Conservation (phyloP, 2,113 vertebrate genomes). For the Channa maculata region DNA sequence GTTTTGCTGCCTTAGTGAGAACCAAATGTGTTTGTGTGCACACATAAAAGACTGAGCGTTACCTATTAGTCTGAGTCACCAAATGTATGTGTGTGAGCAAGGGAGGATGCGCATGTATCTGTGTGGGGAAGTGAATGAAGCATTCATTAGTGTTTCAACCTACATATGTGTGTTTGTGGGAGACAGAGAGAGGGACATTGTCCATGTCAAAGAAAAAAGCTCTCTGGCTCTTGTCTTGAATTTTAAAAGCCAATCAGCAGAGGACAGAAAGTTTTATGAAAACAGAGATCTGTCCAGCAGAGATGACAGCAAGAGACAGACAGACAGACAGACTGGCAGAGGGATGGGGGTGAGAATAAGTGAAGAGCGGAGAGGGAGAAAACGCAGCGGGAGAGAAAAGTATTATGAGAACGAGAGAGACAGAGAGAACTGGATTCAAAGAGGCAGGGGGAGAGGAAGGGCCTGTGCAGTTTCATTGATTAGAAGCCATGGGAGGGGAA, state of each 20-base stretch:
- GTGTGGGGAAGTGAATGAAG: constrained; percentile 8
- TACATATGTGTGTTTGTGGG: constrained; percentile 19
- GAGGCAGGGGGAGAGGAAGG: constrained; percentile 64
- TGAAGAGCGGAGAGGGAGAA: constrained; percentile 34
- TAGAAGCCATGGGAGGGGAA: constrained; percentile 62
- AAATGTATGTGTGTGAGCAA: constrained; percentile 7
- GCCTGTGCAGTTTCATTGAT: constrained; percentile 76
- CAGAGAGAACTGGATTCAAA: constrained; percentile 58
- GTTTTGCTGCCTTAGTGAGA: constrained; percentile 13
- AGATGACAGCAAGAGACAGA: constrained; percentile 38
- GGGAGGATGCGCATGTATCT: background rate
- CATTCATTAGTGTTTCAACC: constrained; percentile 36
- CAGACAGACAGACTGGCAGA: constrained; percentile 10
- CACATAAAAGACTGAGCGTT: constrained; percentile 1
- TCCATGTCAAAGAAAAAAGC: constrained; percentile 41
- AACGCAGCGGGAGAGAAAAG: constrained; percentile 55
- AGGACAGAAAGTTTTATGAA: constrained; percentile 76
- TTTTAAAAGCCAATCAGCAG: constrained; percentile 71
- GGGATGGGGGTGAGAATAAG: constrained; percentile 39
- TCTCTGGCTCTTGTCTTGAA: constrained; percentile 73
- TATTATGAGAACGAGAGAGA: constrained; percentile 53
- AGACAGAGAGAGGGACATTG: constrained; percentile 43
- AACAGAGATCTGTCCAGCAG: constrained; percentile 69
- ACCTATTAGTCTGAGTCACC: constrained; percentile 40
- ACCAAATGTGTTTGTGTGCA: constrained; percentile 11